These are phyloP conservation scores for Ciconia nigra DNA, from an alignment of 2,797 vertebrate species.

Conservation along the genomic window DNA sequence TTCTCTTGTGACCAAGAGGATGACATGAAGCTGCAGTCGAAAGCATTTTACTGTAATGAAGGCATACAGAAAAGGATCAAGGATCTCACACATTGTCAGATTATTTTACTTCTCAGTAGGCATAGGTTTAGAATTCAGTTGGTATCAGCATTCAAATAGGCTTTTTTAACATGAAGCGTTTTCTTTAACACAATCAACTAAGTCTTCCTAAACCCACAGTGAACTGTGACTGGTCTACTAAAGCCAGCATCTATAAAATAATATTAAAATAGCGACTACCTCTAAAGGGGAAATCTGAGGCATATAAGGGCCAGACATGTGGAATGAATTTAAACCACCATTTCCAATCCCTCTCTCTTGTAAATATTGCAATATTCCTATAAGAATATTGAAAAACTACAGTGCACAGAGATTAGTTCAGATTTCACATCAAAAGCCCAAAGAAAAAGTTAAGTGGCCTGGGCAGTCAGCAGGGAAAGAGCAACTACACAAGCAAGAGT, in stretches of 20 bases:
- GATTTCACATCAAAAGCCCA: constrained; percentile 40
- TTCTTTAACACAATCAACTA: background rate
- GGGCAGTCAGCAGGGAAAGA: background rate
- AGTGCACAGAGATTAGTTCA: constrained; percentile 1
- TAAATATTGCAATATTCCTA: constrained; percentile 28
- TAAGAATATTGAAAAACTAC: constrained; percentile 32
- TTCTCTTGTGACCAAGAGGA: background rate
- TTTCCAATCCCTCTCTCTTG: background rate
- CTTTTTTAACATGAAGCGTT: background rate
- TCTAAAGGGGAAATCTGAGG: constrained; percentile 6
- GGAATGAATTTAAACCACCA: background rate
- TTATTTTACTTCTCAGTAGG: background rate
- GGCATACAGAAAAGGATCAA: background rate
- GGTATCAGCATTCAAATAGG: background rate
- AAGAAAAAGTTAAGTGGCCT: background rate
- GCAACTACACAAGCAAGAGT: background rate
- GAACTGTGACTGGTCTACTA: background rate
- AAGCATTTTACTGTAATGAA: background rate
- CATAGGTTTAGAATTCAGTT: background rate
- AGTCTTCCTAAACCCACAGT: background rate
- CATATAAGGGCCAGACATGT: background rate
- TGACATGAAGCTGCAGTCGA: rapidly evolving
- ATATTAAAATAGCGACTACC: background rate
- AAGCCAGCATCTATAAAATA: constrained; percentile 17
- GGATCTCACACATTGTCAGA: background rate